Evolutionary conservation across 1,140 invertebrate species (phyloP).

Genomic region (Anoplophora glabripennis): DNA sequence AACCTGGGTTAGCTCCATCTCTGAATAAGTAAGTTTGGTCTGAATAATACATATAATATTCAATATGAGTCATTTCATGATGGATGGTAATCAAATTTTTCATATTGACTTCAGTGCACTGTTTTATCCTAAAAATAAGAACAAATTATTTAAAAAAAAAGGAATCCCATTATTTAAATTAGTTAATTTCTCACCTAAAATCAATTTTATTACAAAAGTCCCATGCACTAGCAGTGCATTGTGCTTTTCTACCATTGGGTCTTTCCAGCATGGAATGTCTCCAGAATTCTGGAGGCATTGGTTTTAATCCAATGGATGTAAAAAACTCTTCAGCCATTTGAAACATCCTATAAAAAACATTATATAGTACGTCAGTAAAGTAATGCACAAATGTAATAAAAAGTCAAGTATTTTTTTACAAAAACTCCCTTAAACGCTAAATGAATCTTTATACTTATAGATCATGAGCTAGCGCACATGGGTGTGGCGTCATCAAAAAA

Average conservation of each 20-base stretch:
- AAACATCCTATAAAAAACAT: slow-evolving; percentile 66
- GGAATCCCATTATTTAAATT: background rate
- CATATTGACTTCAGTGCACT: slow-evolving; percentile 81
- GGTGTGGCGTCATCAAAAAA: no score
- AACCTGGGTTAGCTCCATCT: slow-evolving; percentile 76
- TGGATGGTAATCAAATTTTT: slow-evolving; percentile 77
- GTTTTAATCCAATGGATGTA: slow-evolving; percentile 72
- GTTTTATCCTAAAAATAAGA: slow-evolving; percentile 70
- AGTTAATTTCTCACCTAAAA: slow-evolving; percentile 60
- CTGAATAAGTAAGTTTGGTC: slow-evolving; percentile 71
- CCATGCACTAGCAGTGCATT: slow-evolving; percentile 85
- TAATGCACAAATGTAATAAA: no score
- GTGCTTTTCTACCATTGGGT: slow-evolving; percentile 67
- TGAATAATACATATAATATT: slow-evolving; percentile 80
- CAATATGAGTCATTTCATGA: slow-evolving; percentile 83
- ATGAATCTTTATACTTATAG: no score
- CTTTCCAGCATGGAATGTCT: slow-evolving; percentile 70
- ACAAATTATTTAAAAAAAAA: background rate
- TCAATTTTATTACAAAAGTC: slow-evolving; percentile 83
- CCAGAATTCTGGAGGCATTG: slow-evolving; percentile 79
- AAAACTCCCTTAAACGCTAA: no score
- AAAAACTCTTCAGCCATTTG: slow-evolving; percentile 80
- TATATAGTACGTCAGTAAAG: no score
- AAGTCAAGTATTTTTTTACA: no score
- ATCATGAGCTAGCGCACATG: no score